A percentile compares a stretch with the other conserved stretches of the same genome.
Conservation (phyloP, 1,140 invertebrate species). For the Leptinotarsa lineolata region DNA sequence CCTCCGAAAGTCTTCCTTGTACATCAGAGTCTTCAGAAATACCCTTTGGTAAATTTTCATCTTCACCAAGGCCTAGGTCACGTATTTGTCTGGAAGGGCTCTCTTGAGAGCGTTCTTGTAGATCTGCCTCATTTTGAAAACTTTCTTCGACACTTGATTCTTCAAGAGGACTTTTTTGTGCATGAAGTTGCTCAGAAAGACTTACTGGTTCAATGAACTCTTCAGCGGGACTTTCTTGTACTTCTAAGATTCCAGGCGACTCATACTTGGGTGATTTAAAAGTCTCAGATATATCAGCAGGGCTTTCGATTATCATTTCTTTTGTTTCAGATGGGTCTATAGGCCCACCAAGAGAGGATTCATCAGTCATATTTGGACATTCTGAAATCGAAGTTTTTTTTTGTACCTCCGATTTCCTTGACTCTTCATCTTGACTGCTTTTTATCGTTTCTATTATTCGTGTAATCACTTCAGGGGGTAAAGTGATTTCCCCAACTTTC, state of each 20-base stretch:
- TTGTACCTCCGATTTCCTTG: slow-evolving; percentile 35
- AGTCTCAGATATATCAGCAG: too few relatives aligned
- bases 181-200: too few relatives aligned
- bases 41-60: too few relatives aligned
- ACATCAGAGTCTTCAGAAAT: too few relatives aligned
- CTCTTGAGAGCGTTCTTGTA: background rate
- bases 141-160: background rate
- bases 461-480: slow-evolving; percentile 66
- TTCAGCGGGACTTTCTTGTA: too few relatives aligned
- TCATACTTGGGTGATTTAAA: too few relatives aligned
- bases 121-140: background rate
- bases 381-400: slow-evolving; percentile 54
- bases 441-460: slow-evolving; percentile 59
- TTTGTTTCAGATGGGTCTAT: too few relatives aligned
- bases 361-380: slow-evolving; percentile 7
- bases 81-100: background rate
- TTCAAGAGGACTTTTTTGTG: background rate
- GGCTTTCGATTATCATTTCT: too few relatives aligned
- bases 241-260: too few relatives aligned
- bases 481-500: slow-evolving; percentile 65
- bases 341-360: too few relatives aligned
- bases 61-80: too few relatives aligned
- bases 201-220: too few relatives aligned
- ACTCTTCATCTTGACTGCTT: slow-evolving; percentile 33
- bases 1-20: background rate